Evolutionary conservation across 1,140 invertebrate species (phyloP).

Genomic region (Calephelis virginiensis): DNA sequence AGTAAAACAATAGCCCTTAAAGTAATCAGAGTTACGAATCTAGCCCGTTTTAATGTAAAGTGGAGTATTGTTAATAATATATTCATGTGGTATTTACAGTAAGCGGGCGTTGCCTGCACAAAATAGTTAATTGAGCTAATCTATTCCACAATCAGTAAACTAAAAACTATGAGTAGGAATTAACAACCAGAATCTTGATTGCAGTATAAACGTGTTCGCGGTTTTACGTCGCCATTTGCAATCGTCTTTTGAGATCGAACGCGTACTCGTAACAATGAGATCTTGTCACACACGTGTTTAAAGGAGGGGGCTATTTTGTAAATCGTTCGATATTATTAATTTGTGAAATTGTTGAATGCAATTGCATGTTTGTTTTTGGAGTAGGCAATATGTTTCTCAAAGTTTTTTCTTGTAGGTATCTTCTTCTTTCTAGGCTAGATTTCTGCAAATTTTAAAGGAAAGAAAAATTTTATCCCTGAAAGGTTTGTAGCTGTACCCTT

Average conservation of each 20-base stretch:
- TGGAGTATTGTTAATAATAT: slow-evolving; percentile 15
- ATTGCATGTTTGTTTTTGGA: background rate
- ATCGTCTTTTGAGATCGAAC: slow-evolving; percentile 44
- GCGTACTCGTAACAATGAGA: slow-evolving; percentile 49
- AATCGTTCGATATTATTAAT: slow-evolving; percentile 15
- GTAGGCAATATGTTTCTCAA: too few species aligned
- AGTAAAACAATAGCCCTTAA: background rate
- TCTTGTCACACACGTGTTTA: slow-evolving; percentile 57
- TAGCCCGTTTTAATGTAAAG: slow-evolving; percentile 2
- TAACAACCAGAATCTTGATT: slow-evolving; percentile 40
- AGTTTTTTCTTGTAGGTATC: too few species aligned
- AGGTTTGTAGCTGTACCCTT: too few species aligned
- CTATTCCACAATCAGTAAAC: slow-evolving; percentile 32
- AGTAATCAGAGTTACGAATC: background rate
- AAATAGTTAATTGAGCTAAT: slow-evolving; percentile 32
- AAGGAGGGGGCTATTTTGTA: slow-evolving; percentile 34
- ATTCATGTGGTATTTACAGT: slow-evolving; percentile 20
- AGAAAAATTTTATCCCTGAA: too few species aligned
- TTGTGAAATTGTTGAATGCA: background rate
- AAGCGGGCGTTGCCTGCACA: slow-evolving; percentile 28
- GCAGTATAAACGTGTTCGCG: slow-evolving; percentile 40
- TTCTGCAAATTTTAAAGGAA: too few species aligned
- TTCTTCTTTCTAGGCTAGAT: too few species aligned
- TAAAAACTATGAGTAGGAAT: slow-evolving; percentile 37
- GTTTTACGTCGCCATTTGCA: slow-evolving; percentile 34